A percentile compares a stretch with the other conserved stretches of the same genome.
Evolutionary conservation across 2,113 vertebrate species (phyloP).

Genomic region (Caretta caretta): DNA sequence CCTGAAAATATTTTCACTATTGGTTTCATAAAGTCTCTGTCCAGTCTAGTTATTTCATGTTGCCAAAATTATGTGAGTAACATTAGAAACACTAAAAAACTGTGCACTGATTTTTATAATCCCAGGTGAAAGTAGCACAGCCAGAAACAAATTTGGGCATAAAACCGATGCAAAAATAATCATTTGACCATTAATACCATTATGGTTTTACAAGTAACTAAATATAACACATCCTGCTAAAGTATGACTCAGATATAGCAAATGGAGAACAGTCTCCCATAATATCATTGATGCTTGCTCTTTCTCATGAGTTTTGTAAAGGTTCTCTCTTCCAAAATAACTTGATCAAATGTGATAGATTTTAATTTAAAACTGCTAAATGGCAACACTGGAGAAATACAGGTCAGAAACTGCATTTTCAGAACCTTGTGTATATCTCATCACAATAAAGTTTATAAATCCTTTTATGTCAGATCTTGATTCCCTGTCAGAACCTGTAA

Average conservation of each 20-base stretch:
- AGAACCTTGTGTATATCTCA: not conserved
- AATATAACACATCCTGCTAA: not conserved
- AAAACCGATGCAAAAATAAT: not conserved
- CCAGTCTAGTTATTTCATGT: not conserved
- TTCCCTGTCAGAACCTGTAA: conserved; percentile 44
- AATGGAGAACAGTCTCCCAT: not conserved
- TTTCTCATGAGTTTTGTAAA: not conserved
- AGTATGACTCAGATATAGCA: not conserved
- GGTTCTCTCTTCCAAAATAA: not conserved
- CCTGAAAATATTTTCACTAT: not conserved
- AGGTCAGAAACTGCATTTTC: rapidly evolving
- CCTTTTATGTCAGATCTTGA: conserved; percentile 29
- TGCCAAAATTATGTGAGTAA: not conserved
- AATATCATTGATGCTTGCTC: not conserved
- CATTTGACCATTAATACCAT: not conserved
- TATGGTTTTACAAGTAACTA: not conserved
- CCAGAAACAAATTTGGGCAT: not conserved
- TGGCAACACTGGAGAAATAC: rapidly evolving
- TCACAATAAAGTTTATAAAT: conserved; percentile 14
- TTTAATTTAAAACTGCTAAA: not conserved
- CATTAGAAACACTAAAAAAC: not conserved
- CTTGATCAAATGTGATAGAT: not conserved
- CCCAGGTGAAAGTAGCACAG: not conserved
- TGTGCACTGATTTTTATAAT: not conserved
- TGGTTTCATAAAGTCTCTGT: not conserved